Evolutionary conservation across 1,140 invertebrate genomes (phyloP).

Genomic region (Ceratosolen fusciceps): DNA sequence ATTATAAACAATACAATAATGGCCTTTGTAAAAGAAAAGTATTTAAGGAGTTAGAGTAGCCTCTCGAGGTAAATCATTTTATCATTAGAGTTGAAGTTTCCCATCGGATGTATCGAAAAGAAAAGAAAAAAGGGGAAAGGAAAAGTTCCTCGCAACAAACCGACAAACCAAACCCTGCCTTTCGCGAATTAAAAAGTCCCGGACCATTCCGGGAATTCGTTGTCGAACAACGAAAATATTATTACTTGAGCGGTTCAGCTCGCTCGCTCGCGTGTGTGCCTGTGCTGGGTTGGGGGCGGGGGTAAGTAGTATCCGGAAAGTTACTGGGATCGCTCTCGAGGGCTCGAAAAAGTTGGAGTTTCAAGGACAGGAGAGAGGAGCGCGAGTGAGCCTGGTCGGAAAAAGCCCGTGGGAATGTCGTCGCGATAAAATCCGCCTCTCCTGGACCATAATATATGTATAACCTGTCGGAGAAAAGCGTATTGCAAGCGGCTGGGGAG

Average conservation of each 20-base stretch:
- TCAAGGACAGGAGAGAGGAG: slow-evolving; percentile 42
- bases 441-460: slow-evolving; percentile 7
- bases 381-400: not conserved
- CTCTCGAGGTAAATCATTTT: slow-evolving; percentile 15
- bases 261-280: no score
- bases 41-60: slow-evolving; percentile 12
- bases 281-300: no score
- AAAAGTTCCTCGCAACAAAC: not conserved
- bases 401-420: slow-evolving; percentile 43
- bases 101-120: not conserved
- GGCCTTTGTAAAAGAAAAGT: slow-evolving; percentile 7
- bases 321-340: not conserved
- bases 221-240: slow-evolving; percentile 40
- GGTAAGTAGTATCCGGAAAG: not conserved
- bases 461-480: not conserved
- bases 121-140: no score
- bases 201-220: slow-evolving; percentile 14
- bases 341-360: slow-evolving; percentile 14
- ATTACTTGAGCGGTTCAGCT: not conserved
- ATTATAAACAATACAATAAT: slow-evolving; percentile 35
- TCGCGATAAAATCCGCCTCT: not conserved
- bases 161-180: not conserved
- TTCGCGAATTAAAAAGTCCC: slow-evolving; percentile 39
- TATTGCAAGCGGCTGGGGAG: not conserved
- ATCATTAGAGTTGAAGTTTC: slow-evolving; percentile 33